Evolutionary conservation across 2,797 vertebrate genomes (phyloP).

Genomic region (Ibycter americanus): DNA sequence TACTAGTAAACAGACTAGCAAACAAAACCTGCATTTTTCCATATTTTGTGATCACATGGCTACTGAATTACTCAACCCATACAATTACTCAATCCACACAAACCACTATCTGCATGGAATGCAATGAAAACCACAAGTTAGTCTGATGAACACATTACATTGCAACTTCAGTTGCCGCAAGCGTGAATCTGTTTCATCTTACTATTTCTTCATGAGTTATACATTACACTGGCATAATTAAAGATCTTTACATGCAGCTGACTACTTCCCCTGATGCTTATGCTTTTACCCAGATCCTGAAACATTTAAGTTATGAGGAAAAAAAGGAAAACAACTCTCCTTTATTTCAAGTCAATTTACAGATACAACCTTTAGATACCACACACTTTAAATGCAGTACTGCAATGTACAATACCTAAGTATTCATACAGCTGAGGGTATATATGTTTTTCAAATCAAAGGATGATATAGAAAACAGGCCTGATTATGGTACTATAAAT

Average conservation of each 20-base stretch:
- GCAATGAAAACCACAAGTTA: neutral
- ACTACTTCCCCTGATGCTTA: neutral
- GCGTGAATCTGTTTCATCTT: neutral
- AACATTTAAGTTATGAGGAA: neutral
- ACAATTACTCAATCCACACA: neutral
- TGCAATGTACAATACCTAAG: neutral
- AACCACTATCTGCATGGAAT: neutral
- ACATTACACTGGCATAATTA: neutral
- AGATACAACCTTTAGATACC: neutral
- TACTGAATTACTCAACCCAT: neutral
- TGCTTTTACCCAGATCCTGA: neutral
- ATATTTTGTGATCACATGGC: neutral
- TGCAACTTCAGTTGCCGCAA: neutral
- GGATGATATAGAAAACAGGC: neutral
- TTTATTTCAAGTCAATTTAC: neutral
- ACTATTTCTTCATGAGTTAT: neutral
- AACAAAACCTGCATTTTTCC: neutral
- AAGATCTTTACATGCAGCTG: neutral
- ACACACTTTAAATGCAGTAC: neutral
- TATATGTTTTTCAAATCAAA: neutral
- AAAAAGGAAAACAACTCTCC: neutral
- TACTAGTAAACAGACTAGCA: neutral
- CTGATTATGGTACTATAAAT: neutral
- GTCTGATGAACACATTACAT: neutral
- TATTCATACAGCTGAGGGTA: neutral